Percentiles rank a stretch among this genome's conserved stretches.
Evolutionary conservation across 2,888 invertebrate genomes (phyloP).

Genomic region (Gisinianus flammeolus): DNA sequence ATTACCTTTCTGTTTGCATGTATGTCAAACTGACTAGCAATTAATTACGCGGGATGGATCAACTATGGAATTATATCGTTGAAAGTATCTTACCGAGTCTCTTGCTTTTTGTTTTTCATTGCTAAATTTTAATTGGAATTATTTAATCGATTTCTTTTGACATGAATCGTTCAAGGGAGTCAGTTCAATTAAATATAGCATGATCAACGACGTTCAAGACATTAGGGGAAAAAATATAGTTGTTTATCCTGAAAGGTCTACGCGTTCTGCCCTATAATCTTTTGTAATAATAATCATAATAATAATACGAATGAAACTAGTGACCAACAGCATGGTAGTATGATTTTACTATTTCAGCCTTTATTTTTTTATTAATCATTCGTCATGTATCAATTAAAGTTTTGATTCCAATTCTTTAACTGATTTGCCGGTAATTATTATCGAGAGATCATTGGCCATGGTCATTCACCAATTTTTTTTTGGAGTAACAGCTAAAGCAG

Average conservation of each 20-base stretch:
- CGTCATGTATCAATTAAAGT: neutral
- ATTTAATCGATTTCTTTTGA: neutral
- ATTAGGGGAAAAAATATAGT: neutral
- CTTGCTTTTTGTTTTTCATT: too few relatives aligned
- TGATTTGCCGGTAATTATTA: neutral
- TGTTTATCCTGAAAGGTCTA: neutral
- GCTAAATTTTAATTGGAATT: neutral
- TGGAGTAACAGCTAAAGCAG: too few relatives aligned
- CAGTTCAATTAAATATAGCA: neutral
- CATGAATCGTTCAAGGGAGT: neutral
- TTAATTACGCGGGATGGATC: neutral
- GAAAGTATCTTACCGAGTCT: too few relatives aligned
- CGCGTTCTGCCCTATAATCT: neutral
- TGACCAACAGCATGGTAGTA: too few relatives aligned
- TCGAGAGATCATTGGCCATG: neutral
- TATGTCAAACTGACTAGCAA: neutral
- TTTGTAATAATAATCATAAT: too few relatives aligned
- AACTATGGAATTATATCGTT: neutral
- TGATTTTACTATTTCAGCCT: too few relatives aligned
- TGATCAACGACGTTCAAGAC: neutral
- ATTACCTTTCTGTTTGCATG: neutral
- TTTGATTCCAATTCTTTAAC: neutral
- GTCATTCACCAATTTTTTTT: neutral
- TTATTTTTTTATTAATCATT: neutral
- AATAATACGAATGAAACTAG: too few relatives aligned